Conservation (phyloP, 2,888 invertebrate genomes). For the Lithosia quadra region DNA sequence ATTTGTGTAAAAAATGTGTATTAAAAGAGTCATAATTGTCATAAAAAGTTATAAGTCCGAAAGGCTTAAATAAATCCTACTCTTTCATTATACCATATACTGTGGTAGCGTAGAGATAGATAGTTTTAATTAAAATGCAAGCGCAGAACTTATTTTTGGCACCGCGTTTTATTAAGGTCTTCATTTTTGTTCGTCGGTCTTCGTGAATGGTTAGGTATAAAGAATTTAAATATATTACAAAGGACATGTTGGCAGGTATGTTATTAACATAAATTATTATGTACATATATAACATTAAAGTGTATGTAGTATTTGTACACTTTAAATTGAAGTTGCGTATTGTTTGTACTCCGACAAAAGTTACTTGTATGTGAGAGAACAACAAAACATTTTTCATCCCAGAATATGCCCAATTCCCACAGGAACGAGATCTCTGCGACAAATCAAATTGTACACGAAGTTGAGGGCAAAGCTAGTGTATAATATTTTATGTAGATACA, state of each 20-base stretch:
- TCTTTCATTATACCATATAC: not conserved
- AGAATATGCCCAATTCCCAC: conserved; percentile 17
- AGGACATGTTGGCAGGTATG: not conserved
- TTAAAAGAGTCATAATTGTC: too few relatives aligned
- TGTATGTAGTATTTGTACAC: not conserved
- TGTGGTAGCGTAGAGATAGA: not conserved
- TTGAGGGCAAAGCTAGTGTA: conserved; percentile 12
- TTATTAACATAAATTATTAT: not conserved
- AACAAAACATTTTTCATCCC: conserved; percentile 21
- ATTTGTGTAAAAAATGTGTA: not conserved
- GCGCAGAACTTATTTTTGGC: not conserved
- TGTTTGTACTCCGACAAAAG: not conserved
- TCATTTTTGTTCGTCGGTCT: not conserved
- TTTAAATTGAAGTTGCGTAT: not conserved
- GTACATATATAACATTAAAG: not conserved
- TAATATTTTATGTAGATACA: conserved; percentile 20
- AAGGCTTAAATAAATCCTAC: not conserved
- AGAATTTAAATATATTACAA: too few relatives aligned
- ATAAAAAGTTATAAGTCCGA: not conserved
- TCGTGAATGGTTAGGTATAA: not conserved
- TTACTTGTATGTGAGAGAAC: conserved; percentile 8
- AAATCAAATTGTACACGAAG: conserved; percentile 22
- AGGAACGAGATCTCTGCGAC: conserved; percentile 17
- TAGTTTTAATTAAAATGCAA: not conserved
- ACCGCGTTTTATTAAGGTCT: not conserved